Evolutionary conservation across 1,140 invertebrate species (phyloP), one percentile per base, ranked within the genome.

Genomic region (Listronotus oregonensis): DNA sequence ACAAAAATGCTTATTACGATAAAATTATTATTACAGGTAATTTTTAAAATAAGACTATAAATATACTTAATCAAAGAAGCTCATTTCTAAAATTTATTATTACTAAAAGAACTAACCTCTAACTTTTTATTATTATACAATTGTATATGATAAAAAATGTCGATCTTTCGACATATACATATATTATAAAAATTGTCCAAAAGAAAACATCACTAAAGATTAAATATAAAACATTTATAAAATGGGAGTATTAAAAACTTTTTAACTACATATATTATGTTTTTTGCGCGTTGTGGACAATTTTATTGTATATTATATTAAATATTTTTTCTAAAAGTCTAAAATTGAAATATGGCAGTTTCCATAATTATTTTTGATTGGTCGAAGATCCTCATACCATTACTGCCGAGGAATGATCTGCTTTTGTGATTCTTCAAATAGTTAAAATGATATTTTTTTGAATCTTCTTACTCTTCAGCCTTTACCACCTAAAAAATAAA

Each of bases 151-250:
- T 60, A 47, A 54, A 54, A 64, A 57, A 64, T 39, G 37, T 34
- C 52, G 52, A 54, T 47, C n/a, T 14, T 21, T 60, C 58, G 58
- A 47, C 58, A 37, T n/a, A 50, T 46, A 63, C 44, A 59, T 59
- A 61, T 63, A 61, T 51, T 61, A 27, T 40, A 50, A 63, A 63
- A 63, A 63, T 54, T 63, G 60, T 63, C 60, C 60, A 50, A 54
- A 60, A 18, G 37, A 34, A 61, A 63, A 63, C 62, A 57, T 40
- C 43, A 52, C 59, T 64, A 64, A 54, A 59, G 32, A 58, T 64
- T 54, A 56, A 55, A 64, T 64, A 46, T 64, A 64, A 64, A 64
- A 64, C 62, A 64, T 64, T 64, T 64, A 64, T 64, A 64, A 64
- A 64, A 54, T 17, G 39, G 40, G 62, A 64, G 52, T 64, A 64